Evolutionary conservation across 2,888 invertebrate genomes (phyloP).

Genomic region (Gisinianus flammeolus): DNA sequence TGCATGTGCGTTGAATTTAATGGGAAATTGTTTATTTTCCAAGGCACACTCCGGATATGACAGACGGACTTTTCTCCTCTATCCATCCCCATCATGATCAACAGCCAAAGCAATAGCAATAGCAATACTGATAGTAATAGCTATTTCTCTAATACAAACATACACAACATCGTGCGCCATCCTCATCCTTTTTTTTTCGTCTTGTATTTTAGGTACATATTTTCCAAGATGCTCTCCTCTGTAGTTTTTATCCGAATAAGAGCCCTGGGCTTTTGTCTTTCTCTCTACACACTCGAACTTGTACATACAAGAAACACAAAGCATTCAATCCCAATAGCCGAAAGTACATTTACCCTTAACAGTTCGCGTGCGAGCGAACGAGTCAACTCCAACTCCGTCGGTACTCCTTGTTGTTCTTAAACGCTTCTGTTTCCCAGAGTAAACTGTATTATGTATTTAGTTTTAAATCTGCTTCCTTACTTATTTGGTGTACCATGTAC

Average conservation of each 20-base stretch:
- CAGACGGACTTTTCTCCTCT: constrained; percentile 31
- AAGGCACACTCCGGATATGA: constrained; percentile 51
- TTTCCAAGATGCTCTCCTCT: no score
- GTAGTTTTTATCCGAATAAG: no score
- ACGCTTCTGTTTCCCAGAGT: background rate
- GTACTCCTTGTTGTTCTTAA: background rate
- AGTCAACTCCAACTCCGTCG: background rate
- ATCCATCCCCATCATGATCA: background rate
- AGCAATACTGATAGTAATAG: background rate
- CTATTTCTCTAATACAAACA: no score
- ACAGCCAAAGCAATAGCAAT: no score
- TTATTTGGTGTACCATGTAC: no score
- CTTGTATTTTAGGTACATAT: no score
- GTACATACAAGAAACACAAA: background rate
- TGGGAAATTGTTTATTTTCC: constrained; percentile 53
- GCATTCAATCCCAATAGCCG: background rate
- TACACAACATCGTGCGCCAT: no score
- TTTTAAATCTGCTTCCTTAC: no score
- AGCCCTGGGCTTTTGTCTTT: no score
- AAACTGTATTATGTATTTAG: no score
- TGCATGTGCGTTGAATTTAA: constrained; percentile 47
- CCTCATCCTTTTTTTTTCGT: no score
- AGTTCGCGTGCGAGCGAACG: background rate
- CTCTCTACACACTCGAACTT: background rate
- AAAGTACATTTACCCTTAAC: background rate